Base-by-base conservation (phyloP, 2,888 invertebrate genomes). In the Dusona sp. region DNA sequence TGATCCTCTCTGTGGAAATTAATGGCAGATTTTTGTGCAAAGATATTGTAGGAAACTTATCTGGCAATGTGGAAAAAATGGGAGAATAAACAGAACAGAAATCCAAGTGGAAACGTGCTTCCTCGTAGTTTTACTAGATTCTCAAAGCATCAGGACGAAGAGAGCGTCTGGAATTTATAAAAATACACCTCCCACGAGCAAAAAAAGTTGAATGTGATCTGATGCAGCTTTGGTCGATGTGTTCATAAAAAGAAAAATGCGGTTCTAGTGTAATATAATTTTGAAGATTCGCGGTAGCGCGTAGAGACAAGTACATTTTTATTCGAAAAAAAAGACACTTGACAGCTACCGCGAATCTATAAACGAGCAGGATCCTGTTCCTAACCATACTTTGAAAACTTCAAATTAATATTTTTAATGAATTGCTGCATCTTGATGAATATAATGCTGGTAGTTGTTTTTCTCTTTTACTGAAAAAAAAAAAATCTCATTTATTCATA, bases 71-170 rank as follows among this genome's bases (percentile, higher is more conserved):
- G 16, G 57, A 42, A 29, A 57, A 65, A 81, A 77, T 54, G 11
- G 36, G 72, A 57, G 54, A 54, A 36, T 29, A 13, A 25, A 16
- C 25, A 48, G 48, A 48, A 67, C 67, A 42, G 25, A 36, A 22
- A 42, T 68, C 16, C 25, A n/a, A 68, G 42, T 68, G 13, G 68
- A 42, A 68, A 68, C 22, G 22, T 68, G 68, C 38, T 67, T 38
- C 19, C 38, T 42, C 22, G 68, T 68, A 25, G 42, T 42, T 25
- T 11, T 25, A 25, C 16, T 25, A 42, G 42, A 68, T 68, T 25
- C 22, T 3, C 38, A 16, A 68, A 42, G 67, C n/a, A 22, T 67
- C 67, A 38, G 25, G 13, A 67, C n/a, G 36, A 38, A 38, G 67
- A 38, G 3, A 3, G 38, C 11, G 9, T 38, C 67, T 38, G 36